Evolutionary conservation across 2,888 invertebrate species (phyloP).

Genomic region (Cosmia trapezina): DNA sequence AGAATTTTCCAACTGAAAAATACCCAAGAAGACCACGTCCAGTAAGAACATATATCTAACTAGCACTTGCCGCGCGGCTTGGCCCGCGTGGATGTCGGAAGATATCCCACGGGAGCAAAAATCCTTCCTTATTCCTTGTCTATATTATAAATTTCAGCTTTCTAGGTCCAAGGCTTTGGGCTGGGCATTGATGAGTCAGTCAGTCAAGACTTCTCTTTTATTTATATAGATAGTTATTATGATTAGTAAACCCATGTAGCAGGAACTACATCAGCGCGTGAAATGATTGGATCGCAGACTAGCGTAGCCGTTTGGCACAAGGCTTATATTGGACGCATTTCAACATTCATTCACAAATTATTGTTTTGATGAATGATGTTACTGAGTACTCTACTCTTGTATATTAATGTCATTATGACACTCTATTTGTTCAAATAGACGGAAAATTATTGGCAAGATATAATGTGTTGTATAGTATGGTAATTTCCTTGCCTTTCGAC

Average conservation of each 20-base stretch:
- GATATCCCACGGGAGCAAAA: too few relatives aligned
- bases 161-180: too few relatives aligned
- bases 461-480: not conserved
- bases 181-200: too few relatives aligned
- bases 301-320: constrained; percentile 40
- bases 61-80: too few relatives aligned
- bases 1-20: not conserved
- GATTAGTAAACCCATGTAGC: not conserved
- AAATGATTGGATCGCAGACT: constrained; percentile 22
- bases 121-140: too few relatives aligned
- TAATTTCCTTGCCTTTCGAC: not conserved
- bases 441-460: not conserved
- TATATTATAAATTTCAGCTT: too few relatives aligned
- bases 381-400: constrained; percentile 21
- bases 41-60: not conserved
- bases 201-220: too few relatives aligned
- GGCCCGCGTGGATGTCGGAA: too few relatives aligned
- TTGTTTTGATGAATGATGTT: constrained; percentile 49
- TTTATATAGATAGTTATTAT: not conserved
- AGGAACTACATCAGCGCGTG: constrained; percentile 16
- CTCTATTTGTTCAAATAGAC: constrained; percentile 17
- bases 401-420: constrained; percentile 3
- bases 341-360: constrained; percentile 47
- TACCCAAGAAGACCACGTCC: not conserved
- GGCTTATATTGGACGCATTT: constrained; percentile 47